Evolutionary conservation across 2,888 invertebrate genomes (phyloP), one percentile per base, ranked within the genome.

Genomic region (Amphipoea oculea): DNA sequence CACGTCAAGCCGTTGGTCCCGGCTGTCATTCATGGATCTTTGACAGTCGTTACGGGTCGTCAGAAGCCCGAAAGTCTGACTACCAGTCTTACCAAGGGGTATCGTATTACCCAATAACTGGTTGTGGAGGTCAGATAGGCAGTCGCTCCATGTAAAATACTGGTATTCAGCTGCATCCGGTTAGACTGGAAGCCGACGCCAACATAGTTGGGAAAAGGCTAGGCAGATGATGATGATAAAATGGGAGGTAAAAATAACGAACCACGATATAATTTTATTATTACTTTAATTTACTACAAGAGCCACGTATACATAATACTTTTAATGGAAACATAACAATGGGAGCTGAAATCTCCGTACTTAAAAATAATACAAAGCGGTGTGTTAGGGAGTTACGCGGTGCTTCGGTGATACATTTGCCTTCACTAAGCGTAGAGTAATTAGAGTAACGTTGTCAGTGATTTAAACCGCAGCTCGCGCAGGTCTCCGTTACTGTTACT

Each of bases 211-310:
- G 36, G 36, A 36, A 36, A 36, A 36, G 1, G 36, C 36, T 36
- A 36, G 36, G 36, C 36, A 36, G 36, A 36, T 36, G 36, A 36
- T 36, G 36, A 36, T 36, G 36, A 67, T 76, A 79, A 71, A 68
- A 67, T 14, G 42, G 45, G n/a, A 42, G n/a, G n/a, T 40, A 76
- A 60, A 79, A 84, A 85, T 73, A 76, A 77, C 51, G 23, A 74
- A 79, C 69, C 12, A 67, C 17, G 14, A 29, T 36, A 75, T 0
- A 11, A 65, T 81, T 75, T 78, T 71, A 78, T 51, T 69, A 82
- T 86, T 79, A 78, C 60, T 89, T 89, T 89, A 77, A 85, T 79
- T 81, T 78, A 76, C 89, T 88, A 88, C 88, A 78, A 82, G 89
- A 89, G 87, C 86, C 89, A 84, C 87, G 78, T 85, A 87, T 84